Evolutionary conservation across 2,888 invertebrate genomes (phyloP).

Genomic region (Augiades crinisus): DNA sequence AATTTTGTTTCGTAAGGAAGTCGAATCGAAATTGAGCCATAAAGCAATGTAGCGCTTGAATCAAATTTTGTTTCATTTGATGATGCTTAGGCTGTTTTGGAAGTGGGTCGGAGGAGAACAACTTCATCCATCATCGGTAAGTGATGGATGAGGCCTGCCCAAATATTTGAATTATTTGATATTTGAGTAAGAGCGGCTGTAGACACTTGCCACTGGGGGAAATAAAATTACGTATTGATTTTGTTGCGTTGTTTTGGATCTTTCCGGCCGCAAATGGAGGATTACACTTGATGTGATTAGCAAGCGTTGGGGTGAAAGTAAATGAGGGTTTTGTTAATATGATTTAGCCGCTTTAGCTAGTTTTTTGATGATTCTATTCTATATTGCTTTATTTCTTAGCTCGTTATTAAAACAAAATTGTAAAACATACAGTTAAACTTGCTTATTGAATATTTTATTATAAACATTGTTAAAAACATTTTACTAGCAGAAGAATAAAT

Average conservation of each 20-base stretch:
- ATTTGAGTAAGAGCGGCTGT: slow-evolving; percentile 44
- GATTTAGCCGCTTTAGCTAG: too few species aligned
- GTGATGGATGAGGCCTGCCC: slow-evolving; percentile 75
- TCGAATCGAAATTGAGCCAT: slow-evolving; percentile 2
- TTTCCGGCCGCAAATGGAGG: slow-evolving; percentile 24
- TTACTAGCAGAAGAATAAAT: too few species aligned
- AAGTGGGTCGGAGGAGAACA: slow-evolving; percentile 39
- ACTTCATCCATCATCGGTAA: slow-evolving; percentile 72
- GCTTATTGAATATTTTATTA: too few species aligned
- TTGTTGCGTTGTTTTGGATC: slow-evolving; percentile 28
- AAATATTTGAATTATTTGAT: slow-evolving; percentile 78
- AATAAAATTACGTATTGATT: slow-evolving; percentile 37
- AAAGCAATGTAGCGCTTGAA: not conserved
- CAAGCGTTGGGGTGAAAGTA: not conserved
- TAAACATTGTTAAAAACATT: too few species aligned
- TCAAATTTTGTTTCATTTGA: not conserved
- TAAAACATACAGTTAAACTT: too few species aligned
- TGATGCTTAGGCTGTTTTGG: slow-evolving; percentile 37
- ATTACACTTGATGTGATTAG: slow-evolving; percentile 15
- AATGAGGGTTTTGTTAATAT: slow-evolving; percentile 3
- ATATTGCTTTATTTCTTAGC: too few species aligned
- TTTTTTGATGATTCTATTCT: too few species aligned
- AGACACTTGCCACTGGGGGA: slow-evolving; percentile 43
- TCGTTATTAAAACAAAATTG: too few species aligned
- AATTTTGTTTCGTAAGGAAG: slow-evolving; percentile 7